Conservation (phyloP, 1,140 invertebrate genomes). For the Babylonia areolata region DNA sequence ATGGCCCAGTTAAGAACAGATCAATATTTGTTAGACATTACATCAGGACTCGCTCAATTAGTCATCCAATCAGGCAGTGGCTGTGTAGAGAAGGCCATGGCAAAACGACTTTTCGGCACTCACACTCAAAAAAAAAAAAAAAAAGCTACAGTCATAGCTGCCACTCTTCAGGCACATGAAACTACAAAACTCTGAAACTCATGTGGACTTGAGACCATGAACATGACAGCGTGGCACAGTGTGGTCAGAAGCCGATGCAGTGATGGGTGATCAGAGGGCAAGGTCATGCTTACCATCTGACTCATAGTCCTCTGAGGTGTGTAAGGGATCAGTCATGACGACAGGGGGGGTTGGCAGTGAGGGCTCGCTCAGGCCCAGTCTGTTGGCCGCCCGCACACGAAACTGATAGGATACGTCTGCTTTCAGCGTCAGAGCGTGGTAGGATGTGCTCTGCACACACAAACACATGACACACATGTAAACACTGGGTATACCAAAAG, state of each 20-base stretch:
- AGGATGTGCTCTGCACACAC: conserved; percentile 77
- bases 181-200: no score
- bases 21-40: not conserved
- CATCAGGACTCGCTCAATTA: not conserved
- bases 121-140: not conserved
- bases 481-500: no score
- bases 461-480: no score
- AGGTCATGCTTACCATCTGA: conserved; percentile 63
- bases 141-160: not conserved
- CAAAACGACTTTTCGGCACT: not conserved
- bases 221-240: not conserved
- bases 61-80: not conserved
- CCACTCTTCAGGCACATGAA: no score
- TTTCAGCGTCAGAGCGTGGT: conserved; percentile 81
- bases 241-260: not conserved
- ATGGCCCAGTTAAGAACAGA: not conserved
- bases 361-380: conserved; percentile 95
- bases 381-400: conserved; percentile 97
- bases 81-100: not conserved
- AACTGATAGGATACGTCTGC: conserved; percentile 91
- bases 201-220: not conserved
- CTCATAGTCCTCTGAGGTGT: conserved; percentile 56
- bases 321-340: conserved; percentile 56
- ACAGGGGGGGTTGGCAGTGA: conserved; percentile 73
- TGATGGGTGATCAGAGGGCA: not conserved